These are phyloP conservation scores for Illadopsis cleaveri DNA, from an alignment of 2,113 vertebrate genomes.

Conservation along the genomic window DNA sequence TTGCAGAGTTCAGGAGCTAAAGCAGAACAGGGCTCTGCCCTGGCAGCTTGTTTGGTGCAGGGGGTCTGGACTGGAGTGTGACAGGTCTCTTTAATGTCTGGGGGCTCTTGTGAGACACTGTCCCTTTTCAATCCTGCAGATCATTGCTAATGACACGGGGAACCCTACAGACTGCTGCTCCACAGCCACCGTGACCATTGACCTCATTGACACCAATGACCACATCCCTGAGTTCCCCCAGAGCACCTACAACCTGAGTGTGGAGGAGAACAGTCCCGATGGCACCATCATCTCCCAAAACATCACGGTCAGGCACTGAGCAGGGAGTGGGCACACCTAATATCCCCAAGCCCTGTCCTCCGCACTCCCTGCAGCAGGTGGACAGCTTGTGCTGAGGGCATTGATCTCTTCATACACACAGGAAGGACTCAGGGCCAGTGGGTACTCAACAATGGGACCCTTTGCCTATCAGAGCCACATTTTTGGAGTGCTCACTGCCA, in stretches of 20 bases:
- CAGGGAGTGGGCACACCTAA: neutral
- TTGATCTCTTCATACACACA: neutral
- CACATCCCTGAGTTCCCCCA: slow-evolving; percentile 81
- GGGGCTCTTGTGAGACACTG: neutral
- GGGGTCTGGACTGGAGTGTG: neutral
- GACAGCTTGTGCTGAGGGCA: neutral
- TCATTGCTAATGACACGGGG: slow-evolving; percentile 80
- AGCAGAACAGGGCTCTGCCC: neutral
- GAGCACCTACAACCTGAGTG: slow-evolving; percentile 63
- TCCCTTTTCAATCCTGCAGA: slow-evolving; percentile 66
- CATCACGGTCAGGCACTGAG: slow-evolving; percentile 74
- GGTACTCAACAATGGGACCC: neutral
- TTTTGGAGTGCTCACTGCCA: neutral
- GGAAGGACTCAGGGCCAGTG: neutral
- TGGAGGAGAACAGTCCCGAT: slow-evolving; percentile 76
- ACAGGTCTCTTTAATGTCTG: neutral
- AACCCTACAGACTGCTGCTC: slow-evolving; percentile 55
- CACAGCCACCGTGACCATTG: slow-evolving; percentile 79
- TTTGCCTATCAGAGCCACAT: accelerated
- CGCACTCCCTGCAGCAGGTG: no score
- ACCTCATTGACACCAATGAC: slow-evolving; percentile 85
- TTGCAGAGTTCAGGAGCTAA: neutral
- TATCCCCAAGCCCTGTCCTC: no score
- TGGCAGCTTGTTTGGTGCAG: neutral
- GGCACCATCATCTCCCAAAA: slow-evolving; percentile 54